phyloP scores from a whole-genome alignment of 2,113 vertebrate genomes.

The Orthonyx spaldingii region DNA sequence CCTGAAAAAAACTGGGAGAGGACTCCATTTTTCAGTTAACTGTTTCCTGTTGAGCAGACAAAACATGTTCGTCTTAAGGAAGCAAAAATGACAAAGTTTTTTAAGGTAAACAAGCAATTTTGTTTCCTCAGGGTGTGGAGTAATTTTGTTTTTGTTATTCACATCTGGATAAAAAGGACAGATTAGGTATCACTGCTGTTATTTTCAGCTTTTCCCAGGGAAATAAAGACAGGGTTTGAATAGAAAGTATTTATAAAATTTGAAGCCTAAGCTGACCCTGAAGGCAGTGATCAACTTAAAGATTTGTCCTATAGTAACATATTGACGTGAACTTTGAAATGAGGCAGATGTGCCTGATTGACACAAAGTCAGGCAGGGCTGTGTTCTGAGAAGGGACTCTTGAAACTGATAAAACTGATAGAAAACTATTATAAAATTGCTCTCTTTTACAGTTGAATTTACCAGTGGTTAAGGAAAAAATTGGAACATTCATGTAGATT shows the following conservation, averaged over 20 bases:
- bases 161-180: background rate
- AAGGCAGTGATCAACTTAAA: slow-evolving; percentile 30
- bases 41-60: slow-evolving; percentile 17
- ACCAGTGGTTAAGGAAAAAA: background rate
- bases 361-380: background rate
- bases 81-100: background rate
- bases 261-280: slow-evolving; percentile 21
- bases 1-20: background rate
- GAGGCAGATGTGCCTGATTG: background rate
- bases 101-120: slow-evolving; percentile 2
- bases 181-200: slow-evolving; percentile 11
- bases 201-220: slow-evolving; percentile 13
- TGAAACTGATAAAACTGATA: background rate
- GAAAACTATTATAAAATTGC: background rate
- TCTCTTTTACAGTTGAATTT: background rate
- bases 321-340: background rate
- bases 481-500: background rate
- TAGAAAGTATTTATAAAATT: slow-evolving; percentile 21
- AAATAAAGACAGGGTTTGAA: slow-evolving; percentile 20
- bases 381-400: background rate
- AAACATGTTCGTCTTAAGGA: background rate
- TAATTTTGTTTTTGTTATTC: background rate
- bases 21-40: slow-evolving; percentile 14
- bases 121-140: background rate
- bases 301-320: background rate